A percentile compares a stretch with the other conserved stretches of the same genome.
These are phyloP conservation scores for Cochlearius cochlearius DNA, from an alignment of 2,113 vertebrate species.

Conservation along the genomic window DNA sequence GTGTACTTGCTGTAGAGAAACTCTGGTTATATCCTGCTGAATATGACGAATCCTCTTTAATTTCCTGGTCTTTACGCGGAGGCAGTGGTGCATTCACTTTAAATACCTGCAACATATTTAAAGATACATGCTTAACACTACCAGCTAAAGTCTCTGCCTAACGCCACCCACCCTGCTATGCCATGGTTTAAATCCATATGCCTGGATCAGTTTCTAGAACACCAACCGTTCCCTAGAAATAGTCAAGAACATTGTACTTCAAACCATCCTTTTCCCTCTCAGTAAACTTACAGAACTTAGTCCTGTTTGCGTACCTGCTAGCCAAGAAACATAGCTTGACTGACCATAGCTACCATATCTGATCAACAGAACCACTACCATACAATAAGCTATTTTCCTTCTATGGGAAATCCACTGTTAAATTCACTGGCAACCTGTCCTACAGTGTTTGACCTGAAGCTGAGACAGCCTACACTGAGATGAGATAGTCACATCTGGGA, in stretches of 20 bases:
- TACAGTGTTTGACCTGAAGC: background rate
- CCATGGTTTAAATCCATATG: background rate
- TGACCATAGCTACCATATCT: background rate
- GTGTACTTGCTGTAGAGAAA: constrained; percentile 87
- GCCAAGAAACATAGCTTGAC: background rate
- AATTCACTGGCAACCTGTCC: background rate
- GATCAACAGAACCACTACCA: background rate
- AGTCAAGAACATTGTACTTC: background rate
- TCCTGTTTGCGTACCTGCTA: background rate
- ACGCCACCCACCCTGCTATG: background rate
- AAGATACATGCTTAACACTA: background rate
- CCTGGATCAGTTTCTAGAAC: background rate
- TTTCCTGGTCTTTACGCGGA: constrained; percentile 78
- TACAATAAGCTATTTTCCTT: background rate
- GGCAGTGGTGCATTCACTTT: constrained; percentile 81
- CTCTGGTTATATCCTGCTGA: constrained; percentile 74
- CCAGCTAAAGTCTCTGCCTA: background rate
- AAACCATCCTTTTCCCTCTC: background rate
- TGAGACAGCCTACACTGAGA: background rate
- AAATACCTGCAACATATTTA: constrained; percentile 79
- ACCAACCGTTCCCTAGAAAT: background rate
- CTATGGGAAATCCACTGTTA: background rate
- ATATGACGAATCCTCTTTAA: constrained; percentile 77
- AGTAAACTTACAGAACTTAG: background rate
- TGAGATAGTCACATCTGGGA: background rate